Conservation (phyloP, 2,888 invertebrate genomes). For the Uloborus plumipes region DNA sequence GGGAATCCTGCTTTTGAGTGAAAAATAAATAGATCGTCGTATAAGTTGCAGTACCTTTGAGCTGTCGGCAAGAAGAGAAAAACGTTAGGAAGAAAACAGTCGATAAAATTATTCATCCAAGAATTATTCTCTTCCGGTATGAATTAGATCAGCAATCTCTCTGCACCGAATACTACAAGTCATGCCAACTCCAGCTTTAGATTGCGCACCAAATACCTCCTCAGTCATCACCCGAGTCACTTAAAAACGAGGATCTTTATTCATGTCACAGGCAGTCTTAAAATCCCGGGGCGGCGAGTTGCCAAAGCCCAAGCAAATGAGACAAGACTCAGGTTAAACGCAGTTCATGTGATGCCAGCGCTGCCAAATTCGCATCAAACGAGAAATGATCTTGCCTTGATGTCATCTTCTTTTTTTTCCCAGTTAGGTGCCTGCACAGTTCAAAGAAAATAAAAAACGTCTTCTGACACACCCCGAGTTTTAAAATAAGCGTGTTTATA, state of each 20-base stretch:
- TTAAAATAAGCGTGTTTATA: slow-evolving; percentile 59
- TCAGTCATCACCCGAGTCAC: slow-evolving; percentile 25
- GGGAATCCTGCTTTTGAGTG: too few relatives aligned
- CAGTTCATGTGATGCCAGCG: slow-evolving; percentile 4
- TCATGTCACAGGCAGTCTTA: slow-evolving; percentile 13
- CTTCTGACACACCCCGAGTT: slow-evolving; percentile 9
- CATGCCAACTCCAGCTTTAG: too few relatives aligned
- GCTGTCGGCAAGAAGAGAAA: too few relatives aligned
- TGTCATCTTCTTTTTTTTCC: too few relatives aligned
- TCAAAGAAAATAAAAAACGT: slow-evolving; percentile 8
- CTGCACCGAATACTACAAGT: too few relatives aligned
- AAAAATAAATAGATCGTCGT: too few relatives aligned
- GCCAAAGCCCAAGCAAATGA: slow-evolving; percentile 42
- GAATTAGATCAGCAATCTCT: too few relatives aligned
- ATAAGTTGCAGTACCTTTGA: too few relatives aligned
- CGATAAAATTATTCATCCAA: too few relatives aligned
- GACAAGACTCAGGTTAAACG: slow-evolving; percentile 28
- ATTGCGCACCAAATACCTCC: background rate
- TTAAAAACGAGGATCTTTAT: slow-evolving; percentile 19
- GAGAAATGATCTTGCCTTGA: background rate
- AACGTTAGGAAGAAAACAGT: too few relatives aligned
- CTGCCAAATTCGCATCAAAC: slow-evolving; percentile 16
- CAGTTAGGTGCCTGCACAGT: slow-evolving; percentile 11
- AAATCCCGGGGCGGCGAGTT: slow-evolving; percentile 24
- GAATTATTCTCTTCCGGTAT: too few relatives aligned